A percentile compares a stretch with the other conserved stretches of the same genome.
Conservation (phyloP, 2,113 vertebrate genomes). For the Nothobranchius kuhntae region DNA sequence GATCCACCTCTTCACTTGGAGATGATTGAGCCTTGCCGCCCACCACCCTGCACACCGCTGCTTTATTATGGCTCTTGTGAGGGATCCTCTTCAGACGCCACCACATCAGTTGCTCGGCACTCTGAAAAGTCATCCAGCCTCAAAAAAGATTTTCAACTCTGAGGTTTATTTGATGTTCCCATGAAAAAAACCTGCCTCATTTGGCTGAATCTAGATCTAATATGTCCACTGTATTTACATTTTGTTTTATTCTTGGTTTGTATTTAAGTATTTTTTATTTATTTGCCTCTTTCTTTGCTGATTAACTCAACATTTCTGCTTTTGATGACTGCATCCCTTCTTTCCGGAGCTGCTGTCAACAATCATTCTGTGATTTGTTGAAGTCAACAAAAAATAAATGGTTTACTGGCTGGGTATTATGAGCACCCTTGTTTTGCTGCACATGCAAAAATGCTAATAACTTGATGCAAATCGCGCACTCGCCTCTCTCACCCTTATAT, state of each 20-base stretch:
- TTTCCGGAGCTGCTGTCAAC: too few species aligned
- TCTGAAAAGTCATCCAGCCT: slow-evolving; percentile 34
- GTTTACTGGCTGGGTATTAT: background rate
- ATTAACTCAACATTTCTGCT: background rate
- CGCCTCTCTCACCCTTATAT: background rate
- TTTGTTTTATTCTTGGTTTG: background rate
- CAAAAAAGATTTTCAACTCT: slow-evolving; percentile 48
- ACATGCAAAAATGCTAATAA: slow-evolving; percentile 19
- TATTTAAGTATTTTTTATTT: background rate
- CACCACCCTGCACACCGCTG: slow-evolving; percentile 34
- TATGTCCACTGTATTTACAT: too few species aligned
- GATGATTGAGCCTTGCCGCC: slow-evolving; percentile 14
- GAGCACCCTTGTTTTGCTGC: slow-evolving; percentile 5
- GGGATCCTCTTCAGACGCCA: slow-evolving; percentile 30
- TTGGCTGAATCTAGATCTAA: background rate
- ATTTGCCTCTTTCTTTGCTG: background rate
- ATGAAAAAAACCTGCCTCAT: background rate
- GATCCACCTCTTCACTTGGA: slow-evolving; percentile 24
- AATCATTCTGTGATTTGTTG: background rate
- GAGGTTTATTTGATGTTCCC: slow-evolving; percentile 58
- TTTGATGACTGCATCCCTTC: background rate
- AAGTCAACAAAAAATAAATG: background rate
- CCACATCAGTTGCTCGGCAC: slow-evolving; percentile 53
- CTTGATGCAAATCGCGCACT: slow-evolving; percentile 1
- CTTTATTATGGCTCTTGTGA: slow-evolving; percentile 51